Base-by-base conservation (phyloP, 2,888 invertebrate species). In the Eledona agricola region DNA sequence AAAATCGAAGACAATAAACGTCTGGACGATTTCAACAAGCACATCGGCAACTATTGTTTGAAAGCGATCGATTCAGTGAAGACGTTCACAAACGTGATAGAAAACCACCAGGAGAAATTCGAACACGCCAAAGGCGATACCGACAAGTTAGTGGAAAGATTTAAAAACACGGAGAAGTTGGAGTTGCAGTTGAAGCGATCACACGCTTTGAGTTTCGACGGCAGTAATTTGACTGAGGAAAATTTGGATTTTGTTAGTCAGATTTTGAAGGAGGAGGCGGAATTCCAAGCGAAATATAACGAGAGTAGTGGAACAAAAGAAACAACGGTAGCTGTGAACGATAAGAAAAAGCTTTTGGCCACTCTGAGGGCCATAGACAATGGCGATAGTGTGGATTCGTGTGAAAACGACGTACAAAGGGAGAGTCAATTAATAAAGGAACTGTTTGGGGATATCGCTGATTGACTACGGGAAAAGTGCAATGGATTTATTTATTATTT, bases 301-400 rank as follows among this genome's bases (percentile, higher is more conserved):
- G 61, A 62, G 34, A 64, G 49, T 20, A 64, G 66, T 13, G 59
- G 55, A 31, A 68, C 50, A 60, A 64, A 60, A 62, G 59, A 72
- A 40, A 56, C 63, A 1, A 58, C 62, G 23, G 70, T 72, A 16
- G 64, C 65, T 3, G 32, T 60, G 16, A 70, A 77, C 23, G 79
- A 80, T 46, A 85, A 84, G 65, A 78, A 78, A 34, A 82, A 83
- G 64, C 70, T 86, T 25, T 73, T 86, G 38, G 85, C 83, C 6
- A 82, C 83, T 1, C 77, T 86, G 51, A 82, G 83, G 63, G 83
- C 83, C 11, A 86, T 86, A 55, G 86, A 86, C 65, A 77, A 81
- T 56, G 77, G 76, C 2, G 76, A 77, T 43, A 69, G 66, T 42
- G 49, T 74, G 17, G 73, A 73, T 13, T 31, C 47, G n/a, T 51